Base-by-base conservation (phyloP, 2,113 vertebrate genomes). In the Eurystomus gularis region DNA sequence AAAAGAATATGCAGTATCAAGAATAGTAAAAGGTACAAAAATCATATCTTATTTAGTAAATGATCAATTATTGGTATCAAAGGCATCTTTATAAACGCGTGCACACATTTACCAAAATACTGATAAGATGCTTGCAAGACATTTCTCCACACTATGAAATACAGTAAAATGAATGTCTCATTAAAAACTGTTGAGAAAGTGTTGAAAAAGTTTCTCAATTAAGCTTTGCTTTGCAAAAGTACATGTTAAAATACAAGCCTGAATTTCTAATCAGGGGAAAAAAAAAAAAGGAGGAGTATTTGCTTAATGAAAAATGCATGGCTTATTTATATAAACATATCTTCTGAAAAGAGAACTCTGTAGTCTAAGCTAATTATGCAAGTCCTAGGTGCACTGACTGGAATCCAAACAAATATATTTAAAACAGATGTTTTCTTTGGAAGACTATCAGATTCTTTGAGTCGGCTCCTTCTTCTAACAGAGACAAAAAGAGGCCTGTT, bases 401-500 rank as follows among this genome's bases (percentile, higher is more conserved):
- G 94, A 97, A 97, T 97, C 96, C 97, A 98, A 97, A 98, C 90
- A 98, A 97, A 97, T 96, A 98, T 93, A 94, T 96, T 98, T 95
- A 95, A 96, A 98, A 73, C 90, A 96, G 96, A 76, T 98, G 96
- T 98, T 98, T 98, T 97, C 95, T 97, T 98, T 98, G 97, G 97
- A 97, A 66, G 54, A 91, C 21, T 81, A 57, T 94, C 94, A 93
- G 96, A 87, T 96, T 96, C 92, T 94, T 86, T 97, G 78, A 86
- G 96, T 96, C 87, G 72, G 95, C 86, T 96, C 89, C 79, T 97
- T 97, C 95, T 97, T 68, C 94, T 90, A 70, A 20, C n/a, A 88
- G 73, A 75, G n/a, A 95, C 94, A 97, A 92, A 88, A 90, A 91
- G 71, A 68, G 26, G 60, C 70, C 79, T 96, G 88, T 97, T 90